Base-by-base conservation (phyloP, 2,888 invertebrate species). In the Spilarctia lutea region DNA sequence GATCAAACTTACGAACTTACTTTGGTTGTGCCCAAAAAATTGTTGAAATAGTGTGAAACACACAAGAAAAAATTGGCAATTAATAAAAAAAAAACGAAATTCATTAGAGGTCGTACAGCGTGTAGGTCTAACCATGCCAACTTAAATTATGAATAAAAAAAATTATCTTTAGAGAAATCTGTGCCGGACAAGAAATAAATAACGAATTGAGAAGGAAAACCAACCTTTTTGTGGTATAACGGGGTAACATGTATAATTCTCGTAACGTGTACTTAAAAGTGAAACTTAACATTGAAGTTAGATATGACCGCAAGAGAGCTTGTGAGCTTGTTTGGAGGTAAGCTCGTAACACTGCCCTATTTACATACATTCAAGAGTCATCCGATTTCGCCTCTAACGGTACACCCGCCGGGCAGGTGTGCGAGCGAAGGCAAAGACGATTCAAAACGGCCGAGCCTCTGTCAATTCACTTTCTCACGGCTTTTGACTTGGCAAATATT, bases 381-480 rank as follows among this genome's bases (percentile, higher is more conserved):
- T 90, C 88, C 86, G 92, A 92, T 94, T 93, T 94, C 93, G 92
- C 93, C 82, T 90, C 77, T 94, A 95, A 94, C 95, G 94, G 95
- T 94, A 93, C 75, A 79, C 79, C 75, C 65, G 71, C 66, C 74
- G 70, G 74, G 77, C 75, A 71, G 68, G 73, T 72, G 77, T 39
- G 70, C 56, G 72, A 71, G 27, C 75, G 66, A 60, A 56, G 27
- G 35, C 79, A 70, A 78, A 80, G 80, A 78, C 78, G 79, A 76
- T 72, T 76, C 81, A 75, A 74, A 75, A 78, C 82, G 81, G 80
- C 79, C 67, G 65, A 56, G 68, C 42, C 72, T 68, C 68, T 72
- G 83, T 83, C 85, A 87, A 89, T 92, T 94, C 93, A 94, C 94
- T 95, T 95, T 95, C 94, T 87, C 90, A 84, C 87, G 88, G 87